Base-by-base conservation (phyloP, 2,888 invertebrate species). In the Melinopterus prodromus region DNA sequence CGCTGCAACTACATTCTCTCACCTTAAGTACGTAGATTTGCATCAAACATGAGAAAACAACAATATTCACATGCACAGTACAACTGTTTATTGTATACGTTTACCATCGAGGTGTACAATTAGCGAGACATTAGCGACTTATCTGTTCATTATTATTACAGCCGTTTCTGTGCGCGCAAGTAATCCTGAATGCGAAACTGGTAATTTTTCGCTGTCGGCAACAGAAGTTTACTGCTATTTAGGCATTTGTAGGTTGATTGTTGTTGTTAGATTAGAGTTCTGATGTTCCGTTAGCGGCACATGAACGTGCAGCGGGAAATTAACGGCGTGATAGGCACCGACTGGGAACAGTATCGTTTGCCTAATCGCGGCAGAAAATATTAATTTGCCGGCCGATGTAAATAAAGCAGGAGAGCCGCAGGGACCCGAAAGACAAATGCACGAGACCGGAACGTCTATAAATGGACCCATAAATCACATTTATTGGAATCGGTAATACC, bases 381-480 rank as follows among this genome's bases (percentile, higher is more conserved):
- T 74, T 74, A 74, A 74, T 74, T 74, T 74, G 26, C 26, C 26
- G 26, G 26, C 26, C 26, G 26, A 26, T 26, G 53, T 53, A 53
- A 53, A 53, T 53, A 53, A 53, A 53, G 53, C 74, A 36, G 74
- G 35, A 36, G 74, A 53, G 53, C 53, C 53, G 53, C 53, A 6
- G 53, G 53, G 3, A n/a, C 26, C 74, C 74, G 16, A 74, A 37
- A 74, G 74, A 74, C 74, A 74, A 74, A 74, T 74, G 74, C 37
- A 37, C 53, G 53, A 35, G 26, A 35, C 74, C 74, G 37, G 26
- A 35, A 35, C 74, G 74, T n/a, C 36, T 37, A 74, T 37, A 37
- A 74, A 74, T 35, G 37, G 36, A 74, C 74, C 35, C 36, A 74
- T 74, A 74, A 74, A 74, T 74, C 74, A 74, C 74, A 37, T 53